These are phyloP conservation scores for Ophioninae sp. DNA, from an alignment of 2,888 invertebrate genomes.

Conservation along the genomic window DNA sequence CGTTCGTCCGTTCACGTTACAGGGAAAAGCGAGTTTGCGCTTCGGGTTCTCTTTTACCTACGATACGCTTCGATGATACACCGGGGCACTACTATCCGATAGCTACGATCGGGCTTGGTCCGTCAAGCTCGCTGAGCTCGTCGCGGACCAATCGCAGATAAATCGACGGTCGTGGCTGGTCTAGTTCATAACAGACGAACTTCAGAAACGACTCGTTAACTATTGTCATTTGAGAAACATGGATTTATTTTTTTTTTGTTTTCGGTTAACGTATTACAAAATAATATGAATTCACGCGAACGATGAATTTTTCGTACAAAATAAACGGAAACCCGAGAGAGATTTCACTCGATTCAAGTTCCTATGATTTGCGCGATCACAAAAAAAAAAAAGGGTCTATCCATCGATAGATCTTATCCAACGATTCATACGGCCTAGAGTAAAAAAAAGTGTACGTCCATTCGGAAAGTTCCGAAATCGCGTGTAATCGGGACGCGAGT, in stretches of 20 bases:
- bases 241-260: slow-evolving; percentile 38
- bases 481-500: not conserved
- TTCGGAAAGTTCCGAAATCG: not conserved
- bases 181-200: too few relatives aligned
- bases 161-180: not conserved
- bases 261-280: slow-evolving; percentile 50
- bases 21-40: slow-evolving; percentile 52
- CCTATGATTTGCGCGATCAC: not conserved
- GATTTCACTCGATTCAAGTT: not conserved
- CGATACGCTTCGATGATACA: slow-evolving; percentile 16
- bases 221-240: not conserved
- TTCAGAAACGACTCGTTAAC: not conserved
- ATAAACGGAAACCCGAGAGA: slow-evolving; percentile 34
- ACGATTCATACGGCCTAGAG: not conserved
- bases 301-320: slow-evolving; percentile 45
- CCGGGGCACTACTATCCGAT: slow-evolving; percentile 14
- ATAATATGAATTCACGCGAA: slow-evolving; percentile 27
- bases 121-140: slow-evolving; percentile 22
- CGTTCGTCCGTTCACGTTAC: slow-evolving; percentile 59
- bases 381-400: not conserved
- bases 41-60: slow-evolving; percentile 40
- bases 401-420: not conserved
- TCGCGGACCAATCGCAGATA: not conserved
- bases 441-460: not conserved
- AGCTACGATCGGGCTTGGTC: slow-evolving; percentile 34